Conservation (phyloP, 1,140 invertebrate species). For the Zaprionus ghesquierei region DNA sequence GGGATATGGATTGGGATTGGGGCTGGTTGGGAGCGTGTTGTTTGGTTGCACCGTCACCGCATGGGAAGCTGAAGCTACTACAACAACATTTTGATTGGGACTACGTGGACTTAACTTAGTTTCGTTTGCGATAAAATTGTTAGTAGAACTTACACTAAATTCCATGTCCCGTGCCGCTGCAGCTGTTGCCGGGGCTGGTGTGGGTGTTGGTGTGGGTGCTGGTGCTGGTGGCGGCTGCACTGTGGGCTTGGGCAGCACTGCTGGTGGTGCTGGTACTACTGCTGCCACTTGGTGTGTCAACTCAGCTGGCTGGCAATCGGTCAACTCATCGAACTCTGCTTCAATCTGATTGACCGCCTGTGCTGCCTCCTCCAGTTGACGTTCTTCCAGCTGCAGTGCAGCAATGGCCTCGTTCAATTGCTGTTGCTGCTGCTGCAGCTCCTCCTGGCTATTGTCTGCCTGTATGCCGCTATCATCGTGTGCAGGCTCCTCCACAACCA, state of each 20-base stretch:
- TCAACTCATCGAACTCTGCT: slow-evolving; percentile 73
- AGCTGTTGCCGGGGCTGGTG: slow-evolving; percentile 21
- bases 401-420: slow-evolving; percentile 76
- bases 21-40: slow-evolving; percentile 6
- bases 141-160: slow-evolving; percentile 83
- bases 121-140: slow-evolving; percentile 68
- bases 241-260: slow-evolving; percentile 13
- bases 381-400: slow-evolving; percentile 68
- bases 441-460: slow-evolving; percentile 86
- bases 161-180: slow-evolving; percentile 71
- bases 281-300: slow-evolving; percentile 29
- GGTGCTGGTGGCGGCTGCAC: slow-evolving; percentile 19
- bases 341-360: slow-evolving; percentile 80
- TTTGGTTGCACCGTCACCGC: slow-evolving; percentile 56
- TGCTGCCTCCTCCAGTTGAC: slow-evolving; percentile 74
- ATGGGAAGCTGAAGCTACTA: slow-evolving; percentile 66
- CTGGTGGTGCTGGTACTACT: slow-evolving; percentile 12
- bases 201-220: slow-evolving; percentile 13
- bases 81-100: slow-evolving; percentile 46
- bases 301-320: slow-evolving; percentile 54
- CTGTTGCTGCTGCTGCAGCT: slow-evolving; percentile 65
- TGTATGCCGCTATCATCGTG: slow-evolving; percentile 92
- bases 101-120: slow-evolving; percentile 59
- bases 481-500: slow-evolving; percentile 69
- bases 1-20: slow-evolving; percentile 18